Base-by-base conservation (phyloP, 2,888 invertebrate species). In the Eugnorisma glareosa region DNA sequence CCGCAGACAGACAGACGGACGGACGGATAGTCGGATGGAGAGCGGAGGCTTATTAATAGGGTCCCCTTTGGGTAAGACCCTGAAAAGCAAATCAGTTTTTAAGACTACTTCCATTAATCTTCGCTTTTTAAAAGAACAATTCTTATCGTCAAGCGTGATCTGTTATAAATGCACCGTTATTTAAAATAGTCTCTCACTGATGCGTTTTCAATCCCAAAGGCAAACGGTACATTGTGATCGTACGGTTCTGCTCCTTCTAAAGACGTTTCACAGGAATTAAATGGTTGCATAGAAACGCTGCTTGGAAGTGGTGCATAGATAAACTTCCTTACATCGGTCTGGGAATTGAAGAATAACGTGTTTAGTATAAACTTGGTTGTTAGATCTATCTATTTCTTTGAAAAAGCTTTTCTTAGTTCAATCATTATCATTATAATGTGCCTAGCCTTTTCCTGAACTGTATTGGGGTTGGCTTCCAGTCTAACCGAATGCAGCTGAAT, bases 201-300 rank as follows among this genome's bases (percentile, higher is more conserved):
- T 81, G 81, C 67, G 1, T 79, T 72, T 79, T 59, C 51, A 69
- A 66, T 84, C 81, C 73, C 81, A 61, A 68, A 79, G 84, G 81
- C 43, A 59, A 68, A 61, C 43, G 59, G 68, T 24, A 77, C 68
- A 69, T 37, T 81, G 83, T 64, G 67, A 57, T 63, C 57, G 13
- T 18, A 63, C 37, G 8, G 66, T 15, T 57, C 70, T 15, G 31
- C 21, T 63, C 63, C 37, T 78, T 81, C 66, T 40, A 71, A 69
- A 83, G 59, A 66, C 68, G 43, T 79, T 83, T 79, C n/a, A 57
- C 35, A 59, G 3, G 45, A 79, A 83, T 81, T 81, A 73, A 84
- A 81, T n/a, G 78, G 67, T 77, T 73, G 73, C 79, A 73, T 54
- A 40, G 68, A 59, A 72, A 54, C 8, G n/a, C 15, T 45, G 48